Evolutionary conservation across 1,140 invertebrate genomes (phyloP).

Genomic region (Antheraea pernyi): DNA sequence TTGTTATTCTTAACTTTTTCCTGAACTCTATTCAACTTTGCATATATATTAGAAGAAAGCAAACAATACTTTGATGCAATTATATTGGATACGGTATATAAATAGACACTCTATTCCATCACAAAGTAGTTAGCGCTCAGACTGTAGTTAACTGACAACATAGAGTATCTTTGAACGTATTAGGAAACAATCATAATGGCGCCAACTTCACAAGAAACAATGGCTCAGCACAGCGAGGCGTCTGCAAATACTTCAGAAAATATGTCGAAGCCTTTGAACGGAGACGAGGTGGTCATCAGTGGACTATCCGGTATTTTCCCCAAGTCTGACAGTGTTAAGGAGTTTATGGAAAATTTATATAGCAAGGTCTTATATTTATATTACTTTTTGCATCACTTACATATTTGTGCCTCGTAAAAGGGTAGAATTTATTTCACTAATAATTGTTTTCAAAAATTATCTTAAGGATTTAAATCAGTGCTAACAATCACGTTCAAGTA

Average conservation of each 20-base stretch:
- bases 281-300: conserved; percentile 18
- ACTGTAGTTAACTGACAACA: neutral
- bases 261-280: neutral
- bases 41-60: neutral
- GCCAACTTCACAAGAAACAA: conserved; percentile 5
- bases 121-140: neutral
- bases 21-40: neutral
- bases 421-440: no score
- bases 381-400: no score
- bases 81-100: neutral
- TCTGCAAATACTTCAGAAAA: neutral
- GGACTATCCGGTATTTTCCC: conserved; percentile 18
- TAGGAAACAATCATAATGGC: neutral
- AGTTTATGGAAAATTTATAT: conserved; percentile 14
- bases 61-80: neutral
- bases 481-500: no score
- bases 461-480: no score
- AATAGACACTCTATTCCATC: neutral
- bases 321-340: conserved; percentile 9
- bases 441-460: no score
- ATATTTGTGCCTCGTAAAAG: no score
- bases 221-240: neutral
- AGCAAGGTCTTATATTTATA: conserved; percentile 8
- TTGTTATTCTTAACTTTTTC: neutral
- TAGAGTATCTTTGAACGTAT: neutral